Conservation (phyloP, 2,888 invertebrate species). For the Chydorus sphaericus region DNA sequence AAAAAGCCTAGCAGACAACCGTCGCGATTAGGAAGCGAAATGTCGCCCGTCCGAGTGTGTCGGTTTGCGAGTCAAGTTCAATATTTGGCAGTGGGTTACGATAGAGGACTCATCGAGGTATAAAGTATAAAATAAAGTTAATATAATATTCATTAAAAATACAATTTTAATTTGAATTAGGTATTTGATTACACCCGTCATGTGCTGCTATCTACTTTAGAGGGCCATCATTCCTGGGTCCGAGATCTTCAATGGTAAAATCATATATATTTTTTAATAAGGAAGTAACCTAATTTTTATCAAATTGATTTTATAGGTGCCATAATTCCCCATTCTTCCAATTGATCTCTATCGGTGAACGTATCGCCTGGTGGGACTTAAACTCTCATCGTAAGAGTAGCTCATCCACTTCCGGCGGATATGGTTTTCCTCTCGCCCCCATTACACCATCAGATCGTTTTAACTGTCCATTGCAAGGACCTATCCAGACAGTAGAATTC, state of each 20-base stretch:
- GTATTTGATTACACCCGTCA: background rate
- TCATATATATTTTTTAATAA: no score
- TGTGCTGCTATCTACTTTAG: constrained; percentile 25
- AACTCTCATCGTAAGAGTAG: background rate
- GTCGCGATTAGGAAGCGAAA: background rate
- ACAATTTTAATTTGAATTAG: no score
- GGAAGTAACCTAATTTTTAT: no score
- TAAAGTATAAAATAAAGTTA: constrained; percentile 19
- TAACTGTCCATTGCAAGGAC: constrained; percentile 20
- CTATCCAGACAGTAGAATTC: constrained; percentile 26
- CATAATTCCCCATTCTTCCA: constrained; percentile 7
- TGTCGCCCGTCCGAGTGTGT: constrained; percentile 4
- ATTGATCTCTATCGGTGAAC: constrained; percentile 11
- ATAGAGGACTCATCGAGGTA: constrained; percentile 46
- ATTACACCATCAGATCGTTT: background rate
- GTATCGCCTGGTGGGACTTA: constrained; percentile 12
- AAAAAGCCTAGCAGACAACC: background rate
- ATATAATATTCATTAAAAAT: background rate
- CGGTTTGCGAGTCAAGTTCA: constrained; percentile 30
- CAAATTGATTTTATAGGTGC: no score
- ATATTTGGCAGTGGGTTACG: constrained; percentile 46
- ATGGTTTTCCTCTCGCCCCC: background rate
- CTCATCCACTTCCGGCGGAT: background rate
- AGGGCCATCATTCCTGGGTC: constrained; percentile 39
- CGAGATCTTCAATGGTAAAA: constrained; percentile 38